phyloP scores from a whole-genome alignment of 2,888 invertebrate species.

The Sarcophaga subvicina region DNA sequence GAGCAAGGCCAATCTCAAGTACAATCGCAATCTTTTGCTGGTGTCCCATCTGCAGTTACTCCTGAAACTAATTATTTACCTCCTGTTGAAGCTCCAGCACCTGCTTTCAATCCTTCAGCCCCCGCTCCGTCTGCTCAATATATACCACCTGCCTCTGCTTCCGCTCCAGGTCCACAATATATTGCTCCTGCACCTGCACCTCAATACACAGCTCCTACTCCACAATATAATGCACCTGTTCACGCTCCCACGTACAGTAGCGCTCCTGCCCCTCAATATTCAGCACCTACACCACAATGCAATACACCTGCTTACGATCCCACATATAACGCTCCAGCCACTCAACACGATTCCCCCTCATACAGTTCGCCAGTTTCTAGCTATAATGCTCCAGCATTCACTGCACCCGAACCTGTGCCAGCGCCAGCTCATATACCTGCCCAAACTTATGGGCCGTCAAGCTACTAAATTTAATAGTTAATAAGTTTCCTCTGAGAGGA shows the following conservation, averaged over 20 bases:
- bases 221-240: conserved; percentile 9
- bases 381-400: conserved; percentile 24
- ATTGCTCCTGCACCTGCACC: background rate
- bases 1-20: conserved; percentile 70
- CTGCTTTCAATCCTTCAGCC: conserved; percentile 34
- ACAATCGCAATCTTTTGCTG: conserved; percentile 36
- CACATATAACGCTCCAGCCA: conserved; percentile 46
- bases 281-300: conserved; percentile 8
- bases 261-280: conserved; percentile 58
- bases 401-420: conserved; percentile 58
- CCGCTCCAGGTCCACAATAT: conserved; percentile 19
- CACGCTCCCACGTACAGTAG: no score
- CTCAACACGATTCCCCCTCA: conserved; percentile 20
- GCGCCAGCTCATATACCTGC: conserved; percentile 72
- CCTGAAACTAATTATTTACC: conserved; percentile 61
- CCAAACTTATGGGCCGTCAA: conserved; percentile 75
- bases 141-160: background rate
- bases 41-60: conserved; percentile 44
- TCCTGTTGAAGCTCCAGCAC: conserved; percentile 48
- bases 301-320: background rate
- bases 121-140: conserved; percentile 12
- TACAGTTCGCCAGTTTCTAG: background rate
- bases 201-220: conserved; percentile 39
- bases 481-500: conserved; percentile 47
- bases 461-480: conserved; percentile 51